Evolutionary conservation across 2,888 invertebrate genomes (phyloP), one percentile per base, ranked within the genome.

Genomic region (Ligdia adustata): DNA sequence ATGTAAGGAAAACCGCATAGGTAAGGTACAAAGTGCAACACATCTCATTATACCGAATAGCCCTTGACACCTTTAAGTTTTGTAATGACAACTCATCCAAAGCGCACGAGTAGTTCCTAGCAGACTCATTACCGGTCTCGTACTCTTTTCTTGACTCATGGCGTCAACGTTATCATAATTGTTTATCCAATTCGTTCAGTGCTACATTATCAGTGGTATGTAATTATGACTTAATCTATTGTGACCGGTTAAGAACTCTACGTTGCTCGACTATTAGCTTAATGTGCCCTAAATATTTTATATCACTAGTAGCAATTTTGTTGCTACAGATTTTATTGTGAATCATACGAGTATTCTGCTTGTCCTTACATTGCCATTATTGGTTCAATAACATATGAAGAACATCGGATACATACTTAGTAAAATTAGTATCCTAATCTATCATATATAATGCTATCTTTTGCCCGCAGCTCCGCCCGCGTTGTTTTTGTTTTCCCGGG

Each of bases 101-200:
- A 48, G 50, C 51, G 20, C 26, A 46, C 33, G 34, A 46, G 9
- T 39, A 35, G 42, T 37, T 35, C 37, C 41, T 43, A 24, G 29
- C 40, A 22, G 31, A 55, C 43, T 47, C 33, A 52, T 40, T 45
- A 40, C 9, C 63, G 62, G 69, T 76, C 75, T 76, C 75, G n/a
- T 73, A 9, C 18, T 12, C 18, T 60, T 62, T 70, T 70, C 72
- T 61, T 50, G 49, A 65, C 55, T 64, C 61, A 56, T 67, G 76
- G 72, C 79, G 76, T 67, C 69, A 58, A 48, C 42, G 29, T 65
- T 76, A 81, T 81, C 79, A 70, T 62, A 75, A 77, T 64, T 72
- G 68, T 71, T 69, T 66, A 71, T 68, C 64, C 72, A 64, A 71
- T 78, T 72, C 61, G 70, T 69, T 62, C 53, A 61, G 46, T 59